Base-by-base conservation (phyloP, 2,888 invertebrate species). In the Malachius bipustulatus region DNA sequence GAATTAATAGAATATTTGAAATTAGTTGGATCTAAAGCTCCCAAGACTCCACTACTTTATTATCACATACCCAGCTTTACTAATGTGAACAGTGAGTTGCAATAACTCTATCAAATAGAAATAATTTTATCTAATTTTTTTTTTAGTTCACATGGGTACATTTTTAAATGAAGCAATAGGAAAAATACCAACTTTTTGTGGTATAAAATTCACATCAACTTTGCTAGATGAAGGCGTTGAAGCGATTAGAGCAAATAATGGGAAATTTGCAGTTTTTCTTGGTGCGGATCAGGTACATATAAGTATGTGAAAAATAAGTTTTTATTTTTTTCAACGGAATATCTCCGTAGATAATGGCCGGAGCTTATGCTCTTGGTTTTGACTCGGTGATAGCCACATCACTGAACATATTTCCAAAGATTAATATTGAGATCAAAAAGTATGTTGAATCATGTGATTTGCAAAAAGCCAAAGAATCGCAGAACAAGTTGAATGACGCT, bases 161-260 rank as follows among this genome's bases (percentile, higher is more conserved):
- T 80, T 82, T 48, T 68, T 82, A 26, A 62, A 66, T 9, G 66
- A 71, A 13, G 76, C 80, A 1, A 69, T 69, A 0, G 63, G 64
- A 3, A 56, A 66, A 37, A 73, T 89, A 30, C 75, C 83, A 0
- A 82, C 77, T 34, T 80, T 89, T 51, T 71, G 70, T 39, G 89
- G 89, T 2, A 67, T 87, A n/a, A 89, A 89, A 58, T 87, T 79
- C 54, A 87, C 88, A 0, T 77, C 79, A 6, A 72, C 70, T 26
- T 74, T 79, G 51, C 64, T 87, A 30, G 72, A 73, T 34, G 79
- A 82, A 56, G 82, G 73, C 1, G 63, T 69, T 1, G 70, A 33
- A 12, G 45, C 45, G 1, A 14, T 44, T 3, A 62, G 66, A 34
- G 65, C 65, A 0, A 54, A 69, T 19, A 64, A 65, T 37, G 62